Evolutionary conservation across 1,140 invertebrate genomes (phyloP).

Genomic region (Eubasilissa regina): DNA sequence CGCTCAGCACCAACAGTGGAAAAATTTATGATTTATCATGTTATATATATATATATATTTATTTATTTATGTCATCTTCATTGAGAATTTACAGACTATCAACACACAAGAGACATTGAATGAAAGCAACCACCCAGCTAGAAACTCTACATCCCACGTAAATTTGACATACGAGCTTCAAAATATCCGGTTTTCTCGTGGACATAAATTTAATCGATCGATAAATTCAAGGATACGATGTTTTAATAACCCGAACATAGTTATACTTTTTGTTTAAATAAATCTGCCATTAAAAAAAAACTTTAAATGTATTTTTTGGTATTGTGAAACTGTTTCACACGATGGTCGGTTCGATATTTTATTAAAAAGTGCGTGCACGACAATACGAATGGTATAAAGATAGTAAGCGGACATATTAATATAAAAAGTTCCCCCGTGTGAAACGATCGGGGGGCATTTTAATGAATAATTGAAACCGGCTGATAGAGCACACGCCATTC

Average conservation of each 20-base stretch:
- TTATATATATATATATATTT: too few species aligned
- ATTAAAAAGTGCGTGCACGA: not conserved
- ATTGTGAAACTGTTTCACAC: too few species aligned
- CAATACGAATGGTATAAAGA: slow-evolving; percentile 13
- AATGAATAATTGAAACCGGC: slow-evolving; percentile 52
- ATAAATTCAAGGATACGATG: slow-evolving; percentile 15
- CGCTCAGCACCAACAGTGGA: too few species aligned
- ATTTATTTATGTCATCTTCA: too few species aligned
- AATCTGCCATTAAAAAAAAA: too few species aligned
- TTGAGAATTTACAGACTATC: too few species aligned
- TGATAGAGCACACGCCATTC: slow-evolving; percentile 41
- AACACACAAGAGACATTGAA: not conserved
- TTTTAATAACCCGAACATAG: too few species aligned
- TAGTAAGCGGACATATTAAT: not conserved
- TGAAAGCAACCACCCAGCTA: slow-evolving; percentile 28
- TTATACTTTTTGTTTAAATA: too few species aligned
- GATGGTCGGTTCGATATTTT: too few species aligned
- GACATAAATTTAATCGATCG: not conserved
- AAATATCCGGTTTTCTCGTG: slow-evolving; percentile 20
- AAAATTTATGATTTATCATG: too few species aligned
- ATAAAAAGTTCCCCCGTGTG: slow-evolving; percentile 31
- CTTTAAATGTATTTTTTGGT: too few species aligned
- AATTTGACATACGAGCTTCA: not conserved
- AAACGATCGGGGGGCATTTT: slow-evolving; percentile 40
- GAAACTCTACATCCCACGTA: slow-evolving; percentile 13